Evolutionary conservation across 1,140 invertebrate genomes (phyloP).

Genomic region (Drosophila sucinea): DNA sequence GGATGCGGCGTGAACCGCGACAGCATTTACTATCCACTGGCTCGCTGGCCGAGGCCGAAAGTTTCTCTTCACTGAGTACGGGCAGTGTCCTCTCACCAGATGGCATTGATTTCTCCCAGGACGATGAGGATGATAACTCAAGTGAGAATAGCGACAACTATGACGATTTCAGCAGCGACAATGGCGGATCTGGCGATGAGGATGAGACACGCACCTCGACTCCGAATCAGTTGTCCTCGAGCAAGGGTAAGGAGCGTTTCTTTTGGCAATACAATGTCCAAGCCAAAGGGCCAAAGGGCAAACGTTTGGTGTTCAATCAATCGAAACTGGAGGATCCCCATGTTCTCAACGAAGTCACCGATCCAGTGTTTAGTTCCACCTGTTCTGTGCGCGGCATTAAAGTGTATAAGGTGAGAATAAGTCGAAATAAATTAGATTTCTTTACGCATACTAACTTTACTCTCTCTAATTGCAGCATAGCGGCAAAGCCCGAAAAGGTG

Average conservation of each 20-base stretch:
- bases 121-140: slow-evolving; percentile 93
- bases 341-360: slow-evolving; percentile 93
- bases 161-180: slow-evolving; percentile 93
- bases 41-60: slow-evolving; percentile 92
- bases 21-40: slow-evolving; percentile 94
- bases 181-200: slow-evolving; percentile 89
- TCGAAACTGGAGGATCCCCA: slow-evolving; percentile 96
- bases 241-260: slow-evolving; percentile 91
- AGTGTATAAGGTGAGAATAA: slow-evolving; percentile 84
- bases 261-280: slow-evolving; percentile 99
- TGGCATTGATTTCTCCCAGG: slow-evolving; percentile 91
- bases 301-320: slow-evolving; percentile 89
- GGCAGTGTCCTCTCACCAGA: slow-evolving; percentile 93
- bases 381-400: slow-evolving; percentile 95
- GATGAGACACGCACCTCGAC: slow-evolving; percentile 85
- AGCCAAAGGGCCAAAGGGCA: slow-evolving; percentile 98
- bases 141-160: slow-evolving; percentile 92
- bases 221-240: slow-evolving; percentile 82
- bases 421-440: background rate
- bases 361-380: slow-evolving; percentile 96
- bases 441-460: background rate
- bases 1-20: slow-evolving; percentile 92
- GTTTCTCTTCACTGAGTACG: slow-evolving; percentile 93
- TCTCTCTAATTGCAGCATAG: slow-evolving; percentile 84
- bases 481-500: slow-evolving; percentile 97